A percentile compares a stretch with the other conserved stretches of the same genome.
Evolutionary conservation across 2,797 vertebrate genomes (phyloP).

Genomic region (Tokudaia muenninki): DNA sequence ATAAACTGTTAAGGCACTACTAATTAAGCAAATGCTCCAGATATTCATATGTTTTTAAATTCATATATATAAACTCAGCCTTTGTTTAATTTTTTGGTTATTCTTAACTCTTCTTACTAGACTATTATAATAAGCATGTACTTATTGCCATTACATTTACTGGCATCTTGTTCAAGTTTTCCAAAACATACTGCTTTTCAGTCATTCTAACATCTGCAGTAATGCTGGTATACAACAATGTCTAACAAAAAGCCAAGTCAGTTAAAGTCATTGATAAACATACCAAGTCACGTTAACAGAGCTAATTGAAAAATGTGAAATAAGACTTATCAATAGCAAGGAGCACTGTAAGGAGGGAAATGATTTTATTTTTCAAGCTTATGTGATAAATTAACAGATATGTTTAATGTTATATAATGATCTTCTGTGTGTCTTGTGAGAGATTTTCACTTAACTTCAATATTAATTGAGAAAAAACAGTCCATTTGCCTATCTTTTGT

Average conservation of each 20-base stretch:
- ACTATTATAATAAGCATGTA: neutral
- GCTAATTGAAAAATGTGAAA: slow-evolving; percentile 61
- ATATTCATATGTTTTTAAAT: neutral
- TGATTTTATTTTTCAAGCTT: slow-evolving; percentile 32
- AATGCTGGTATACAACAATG: slow-evolving; percentile 33
- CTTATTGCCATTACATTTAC: neutral
- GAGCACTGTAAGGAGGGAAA: neutral
- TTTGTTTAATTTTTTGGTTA: neutral
- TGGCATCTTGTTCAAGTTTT: slow-evolving; percentile 23
- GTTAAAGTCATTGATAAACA: slow-evolving; percentile 64
- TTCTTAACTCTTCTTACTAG: neutral
- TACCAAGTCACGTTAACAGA: slow-evolving; percentile 23
- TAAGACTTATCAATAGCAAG: neutral
- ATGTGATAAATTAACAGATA: neutral
- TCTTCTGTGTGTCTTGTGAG: neutral
- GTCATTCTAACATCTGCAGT: slow-evolving; percentile 29
- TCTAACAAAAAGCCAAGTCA: slow-evolving; percentile 14
- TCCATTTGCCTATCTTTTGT: neutral
- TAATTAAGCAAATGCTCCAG: neutral
- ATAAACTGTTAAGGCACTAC: neutral
- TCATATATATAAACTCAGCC: neutral
- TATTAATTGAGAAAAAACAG: neutral
- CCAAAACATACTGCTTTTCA: slow-evolving; percentile 23
- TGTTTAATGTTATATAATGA: neutral
- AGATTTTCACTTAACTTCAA: neutral